Evolutionary conservation across 2,113 vertebrate genomes (phyloP).

Genomic region (Jaculus jaculus): DNA sequence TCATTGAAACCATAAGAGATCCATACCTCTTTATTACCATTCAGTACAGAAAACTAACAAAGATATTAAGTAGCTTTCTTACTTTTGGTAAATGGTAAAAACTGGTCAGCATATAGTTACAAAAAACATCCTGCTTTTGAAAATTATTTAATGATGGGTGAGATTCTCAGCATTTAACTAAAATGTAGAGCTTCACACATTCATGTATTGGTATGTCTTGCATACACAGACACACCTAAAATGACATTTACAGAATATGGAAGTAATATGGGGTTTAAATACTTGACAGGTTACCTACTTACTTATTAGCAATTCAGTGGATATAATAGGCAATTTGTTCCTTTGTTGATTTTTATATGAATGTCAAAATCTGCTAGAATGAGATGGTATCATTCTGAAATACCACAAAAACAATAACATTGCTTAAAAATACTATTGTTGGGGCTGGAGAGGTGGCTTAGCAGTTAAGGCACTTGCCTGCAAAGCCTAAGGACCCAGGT

Average conservation of each 20-base stretch:
- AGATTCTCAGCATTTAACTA: not conserved
- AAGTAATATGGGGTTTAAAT: not conserved
- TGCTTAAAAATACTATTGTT: not conserved
- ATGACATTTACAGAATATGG: not conserved
- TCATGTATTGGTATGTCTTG: not conserved
- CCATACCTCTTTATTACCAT: not conserved
- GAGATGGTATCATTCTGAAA: not conserved
- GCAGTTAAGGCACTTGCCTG: too few species aligned
- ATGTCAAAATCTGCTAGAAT: not conserved
- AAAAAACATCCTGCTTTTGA: conserved; percentile 3
- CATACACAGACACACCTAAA: not conserved
- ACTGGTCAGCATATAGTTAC: not conserved
- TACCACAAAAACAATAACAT: not conserved
- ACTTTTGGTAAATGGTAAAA: not conserved
- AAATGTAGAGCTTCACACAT: not conserved
- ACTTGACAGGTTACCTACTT: not conserved
- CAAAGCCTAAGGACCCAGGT: too few species aligned
- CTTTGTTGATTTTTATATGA: not conserved
- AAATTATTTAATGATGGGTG: not conserved
- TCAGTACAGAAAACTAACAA: not conserved
- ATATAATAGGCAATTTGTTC: not conserved
- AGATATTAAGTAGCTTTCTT: not conserved
- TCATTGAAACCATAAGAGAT: not conserved
- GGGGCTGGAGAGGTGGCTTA: too few species aligned
- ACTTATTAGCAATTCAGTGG: not conserved